Evolutionary conservation across 2,797 vertebrate species (phyloP).

Genomic region (Phalloptychus januarius): DNA sequence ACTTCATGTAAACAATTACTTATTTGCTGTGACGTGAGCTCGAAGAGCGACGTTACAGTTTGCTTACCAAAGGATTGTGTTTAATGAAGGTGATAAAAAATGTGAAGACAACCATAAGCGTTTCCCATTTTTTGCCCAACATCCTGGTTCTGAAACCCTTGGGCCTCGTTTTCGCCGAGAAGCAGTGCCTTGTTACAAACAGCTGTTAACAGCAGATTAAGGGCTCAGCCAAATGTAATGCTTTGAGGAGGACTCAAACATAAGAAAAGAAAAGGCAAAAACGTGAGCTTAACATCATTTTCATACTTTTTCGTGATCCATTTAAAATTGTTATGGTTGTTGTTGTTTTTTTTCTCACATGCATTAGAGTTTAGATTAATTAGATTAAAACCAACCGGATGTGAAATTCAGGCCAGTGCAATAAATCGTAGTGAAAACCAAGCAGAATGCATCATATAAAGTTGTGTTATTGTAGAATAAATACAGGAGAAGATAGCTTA

Average conservation of each 20-base stretch:
- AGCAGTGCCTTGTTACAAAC: background rate
- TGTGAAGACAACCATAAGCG: background rate
- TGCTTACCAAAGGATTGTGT: too few relatives aligned
- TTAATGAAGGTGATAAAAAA: background rate
- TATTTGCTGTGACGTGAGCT: too few relatives aligned
- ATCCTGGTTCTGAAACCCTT: background rate
- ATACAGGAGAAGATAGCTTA: too few relatives aligned
- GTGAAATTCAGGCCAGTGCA: too few relatives aligned
- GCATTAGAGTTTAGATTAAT: too few relatives aligned
- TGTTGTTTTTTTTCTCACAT: too few relatives aligned
- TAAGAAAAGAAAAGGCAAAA: background rate
- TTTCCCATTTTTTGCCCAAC: background rate
- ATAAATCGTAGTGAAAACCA: too few relatives aligned
- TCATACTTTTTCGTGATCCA: background rate
- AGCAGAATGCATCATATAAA: too few relatives aligned
- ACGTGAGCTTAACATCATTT: background rate
- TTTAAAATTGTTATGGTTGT: background rate
- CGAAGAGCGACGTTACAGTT: too few relatives aligned
- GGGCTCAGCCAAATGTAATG: background rate
- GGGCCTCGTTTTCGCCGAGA: background rate
- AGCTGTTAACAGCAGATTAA: background rate
- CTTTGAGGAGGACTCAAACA: constrained; percentile 3
- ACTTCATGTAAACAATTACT: too few relatives aligned
- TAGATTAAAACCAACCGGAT: too few relatives aligned
- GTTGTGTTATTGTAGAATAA: too few relatives aligned